Evolutionary conservation across 2,888 invertebrate genomes (phyloP), one percentile per base, ranked within the genome.

Genomic region (Molorchus minor): DNA sequence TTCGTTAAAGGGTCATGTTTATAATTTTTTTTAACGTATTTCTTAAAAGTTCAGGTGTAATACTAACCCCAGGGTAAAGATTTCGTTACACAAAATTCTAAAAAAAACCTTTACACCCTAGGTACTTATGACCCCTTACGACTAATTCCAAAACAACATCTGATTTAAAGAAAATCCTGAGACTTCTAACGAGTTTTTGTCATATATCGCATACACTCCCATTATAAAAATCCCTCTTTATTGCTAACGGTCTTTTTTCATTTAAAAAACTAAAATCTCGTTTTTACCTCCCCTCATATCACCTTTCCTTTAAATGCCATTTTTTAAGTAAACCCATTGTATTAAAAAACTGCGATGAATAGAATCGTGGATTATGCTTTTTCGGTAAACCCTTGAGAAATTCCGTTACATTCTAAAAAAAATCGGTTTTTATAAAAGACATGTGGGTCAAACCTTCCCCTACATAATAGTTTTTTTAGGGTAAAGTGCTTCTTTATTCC

Each of bases 321-420:
- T 59, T 43, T 47, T 30, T 44, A 47, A 52, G 49, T 10, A 55
- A 57, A 33, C 17, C 43, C 15, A 56, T 55, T 58, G 51, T 57
- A 29, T 43, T 19, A 49, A 55, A 51, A 61, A 56, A 60, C 19
- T 19, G 35, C 30, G 16, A 38, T 57, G 33, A 55, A 40, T 29
- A 25, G n/a, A 29, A 29, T 51, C 17, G 25, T 40, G 16, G 40
- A 40, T 40, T 46, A 41, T 40, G 29, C 53, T 30, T 61, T 63
- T 74, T 64, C 61, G 64, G 65, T 65, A 67, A 71, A 73, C 70
- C 75, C 73, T 74, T 77, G 75, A 76, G 76, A 76, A 77, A 78
- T 74, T 74, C 77, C 76, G 77, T 77, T 78, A 72, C 67, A 71
- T 33, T 5, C 65, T 62, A 59, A 68, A 70, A 73, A 73, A 69